These are phyloP conservation scores for Musca vetustissima DNA, from an alignment of 1,140 invertebrate genomes.

Conservation along the genomic window DNA sequence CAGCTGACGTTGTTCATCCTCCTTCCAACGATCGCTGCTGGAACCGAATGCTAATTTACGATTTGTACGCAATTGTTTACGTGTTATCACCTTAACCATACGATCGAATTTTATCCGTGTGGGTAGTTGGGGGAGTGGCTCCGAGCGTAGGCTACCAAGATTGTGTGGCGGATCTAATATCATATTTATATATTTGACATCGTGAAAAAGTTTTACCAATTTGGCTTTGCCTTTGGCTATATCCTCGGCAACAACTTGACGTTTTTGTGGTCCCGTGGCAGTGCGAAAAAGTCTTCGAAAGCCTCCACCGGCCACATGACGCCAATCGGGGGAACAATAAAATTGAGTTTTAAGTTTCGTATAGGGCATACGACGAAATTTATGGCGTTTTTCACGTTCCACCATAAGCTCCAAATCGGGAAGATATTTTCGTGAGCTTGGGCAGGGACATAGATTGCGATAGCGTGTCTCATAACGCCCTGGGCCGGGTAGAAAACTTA, in stretches of 20 bases:
- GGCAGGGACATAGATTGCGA: slow-evolving; percentile 36
- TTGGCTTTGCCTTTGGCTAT: slow-evolving; percentile 32
- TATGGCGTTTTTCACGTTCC: slow-evolving; percentile 40
- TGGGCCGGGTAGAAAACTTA: slow-evolving; percentile 40
- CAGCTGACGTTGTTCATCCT: slow-evolving; percentile 32
- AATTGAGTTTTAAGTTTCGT: slow-evolving; percentile 30
- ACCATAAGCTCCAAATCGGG: slow-evolving; percentile 34
- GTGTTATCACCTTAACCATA: slow-evolving; percentile 35
- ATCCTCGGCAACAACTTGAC: not conserved
- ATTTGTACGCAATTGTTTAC: slow-evolving; percentile 47
- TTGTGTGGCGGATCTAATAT: slow-evolving; percentile 33
- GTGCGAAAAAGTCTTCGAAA: slow-evolving; percentile 37
- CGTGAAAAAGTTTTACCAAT: slow-evolving; percentile 37
- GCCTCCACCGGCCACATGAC: slow-evolving; percentile 38
- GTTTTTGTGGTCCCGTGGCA: slow-evolving; percentile 19
- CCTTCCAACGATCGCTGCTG: slow-evolving; percentile 45
- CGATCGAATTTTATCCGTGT: slow-evolving; percentile 42
- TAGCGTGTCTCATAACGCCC: slow-evolving; percentile 43
- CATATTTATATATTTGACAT: slow-evolving; percentile 47
- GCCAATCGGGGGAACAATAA: slow-evolving; percentile 43
- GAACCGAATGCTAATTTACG: slow-evolving; percentile 50
- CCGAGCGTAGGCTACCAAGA: slow-evolving; percentile 28
- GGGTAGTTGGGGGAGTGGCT: slow-evolving; percentile 27
- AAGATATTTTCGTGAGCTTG: slow-evolving; percentile 29
- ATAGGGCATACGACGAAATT: slow-evolving; percentile 44